Base-by-base conservation (phyloP, 2,888 invertebrate genomes). In the Falcaria lacertinaria region DNA sequence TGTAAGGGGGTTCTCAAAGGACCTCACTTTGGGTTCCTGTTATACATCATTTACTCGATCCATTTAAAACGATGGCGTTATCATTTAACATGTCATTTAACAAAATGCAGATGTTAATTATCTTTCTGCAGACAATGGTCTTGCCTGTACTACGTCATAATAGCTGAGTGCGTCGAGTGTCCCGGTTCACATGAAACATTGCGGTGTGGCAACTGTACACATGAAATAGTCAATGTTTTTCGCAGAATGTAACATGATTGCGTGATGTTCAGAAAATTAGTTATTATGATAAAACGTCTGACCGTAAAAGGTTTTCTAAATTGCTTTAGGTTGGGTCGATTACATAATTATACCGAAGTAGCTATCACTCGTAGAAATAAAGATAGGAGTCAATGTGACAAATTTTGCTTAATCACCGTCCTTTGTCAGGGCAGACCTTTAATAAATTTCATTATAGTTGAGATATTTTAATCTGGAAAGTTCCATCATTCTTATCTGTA, bases 151-250 rank as follows among this genome's bases (percentile, higher is more conserved):
- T 22, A 22, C 22, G 7, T 14, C 5, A 14, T 22, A 14, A 37
- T 37, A 8, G 5, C 46, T 46, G 36, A 34, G 50, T 48, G 47
- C 41, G 40, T 33, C 34, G 33, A 36, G 33, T 44, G 65, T 58
- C 60, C 60, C 51, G 47, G 49, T 68, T 68, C 61, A 50, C 68
- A 68, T 56, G 64, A 51, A 45, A 43, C 38, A 43, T 57, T 52
- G 61, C 57, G 64, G 47, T 44, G 42, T 49, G 49, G 42, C 47
- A 45, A 41, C 19, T 40, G 48, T 42, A 45, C 47, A 47, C 50
- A 52, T 47, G 44, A 48, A 43, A 45, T 48, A 60, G 52, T 56
- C 37, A 37, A 4, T 37, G 22, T 17, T 37, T 22, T 37, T 19
- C 22, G 14, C 28, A 11, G 11, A 28, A 4, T 28, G 11, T 11